Evolutionary conservation across 1,140 invertebrate species (phyloP), one percentile per base, ranked within the genome.

Genomic region (Drosophila watanabei): DNA sequence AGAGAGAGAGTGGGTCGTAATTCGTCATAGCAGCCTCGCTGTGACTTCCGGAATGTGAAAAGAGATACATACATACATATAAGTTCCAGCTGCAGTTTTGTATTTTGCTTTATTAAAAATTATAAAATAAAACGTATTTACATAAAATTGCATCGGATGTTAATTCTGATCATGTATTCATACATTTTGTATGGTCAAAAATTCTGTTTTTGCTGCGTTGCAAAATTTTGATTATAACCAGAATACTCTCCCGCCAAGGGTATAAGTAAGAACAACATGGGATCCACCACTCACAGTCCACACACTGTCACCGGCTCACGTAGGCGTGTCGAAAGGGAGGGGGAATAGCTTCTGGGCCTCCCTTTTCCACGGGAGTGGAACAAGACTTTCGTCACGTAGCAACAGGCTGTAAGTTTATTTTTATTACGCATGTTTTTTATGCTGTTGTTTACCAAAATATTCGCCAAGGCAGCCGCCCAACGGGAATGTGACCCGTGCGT

Each of bases 311-410:
- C 46, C 33, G 24, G 32, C 37, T 28, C 35, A 43, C 46, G 62
- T 70, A 39, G 32, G 37, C 41, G 4, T 16, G 1, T 33, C 32
- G 18, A 43, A 65, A 60, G 39, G 37, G 30, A n/a, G 62, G 30
- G 48, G 46, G 28, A 13, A 32, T 16, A 35, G 24, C 41, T 13
- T 24, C 16, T 13, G 33, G 28, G n/a, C 2, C 32, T 16, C 35
- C 54, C 51, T 54, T 54, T 35, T 20, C 32, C 11, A 41, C 45
- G 16, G 41, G 41, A 33, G 30, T 48, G 56, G 43, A 18, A 41
- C 82, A 57, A 75, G 86, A 75, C 86, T 76, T 85, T 75, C 73
- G 66, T 86, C 85, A 88, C 85, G 85, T 88, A 88, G 85, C 85
- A 82, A 88, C 86, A 79, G 66, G 28, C 72, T 64, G 62, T 80